phyloP scores from a whole-genome alignment of 2,888 invertebrate genomes.

The Unio pictorum region DNA sequence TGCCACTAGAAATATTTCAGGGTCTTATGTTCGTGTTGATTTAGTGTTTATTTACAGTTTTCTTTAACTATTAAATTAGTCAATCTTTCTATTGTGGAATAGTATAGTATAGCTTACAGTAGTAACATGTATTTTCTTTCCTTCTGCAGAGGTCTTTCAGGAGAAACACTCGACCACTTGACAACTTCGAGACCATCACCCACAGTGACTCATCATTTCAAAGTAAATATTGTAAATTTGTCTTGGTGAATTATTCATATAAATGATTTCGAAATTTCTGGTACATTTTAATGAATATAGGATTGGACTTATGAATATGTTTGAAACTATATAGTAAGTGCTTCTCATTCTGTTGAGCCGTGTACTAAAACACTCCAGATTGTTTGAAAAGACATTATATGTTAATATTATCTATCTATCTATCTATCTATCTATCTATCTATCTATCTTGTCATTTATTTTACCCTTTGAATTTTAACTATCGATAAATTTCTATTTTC shows the following conservation, averaged over 20 bases:
- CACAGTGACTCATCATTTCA: conserved; percentile 51
- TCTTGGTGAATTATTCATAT: background rate
- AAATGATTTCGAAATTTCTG: no score
- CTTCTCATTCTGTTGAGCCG: no score
- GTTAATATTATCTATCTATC: no score
- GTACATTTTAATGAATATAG: no score
- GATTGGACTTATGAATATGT: no score
- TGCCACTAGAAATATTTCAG: no score
- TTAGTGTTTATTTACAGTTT: background rate
- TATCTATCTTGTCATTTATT: no score
- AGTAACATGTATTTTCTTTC: background rate
- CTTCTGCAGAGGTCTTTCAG: conserved; percentile 25
- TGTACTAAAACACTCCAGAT: background rate
- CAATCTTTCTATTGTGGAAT: background rate
- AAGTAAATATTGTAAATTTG: conserved; percentile 30
- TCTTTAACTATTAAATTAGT: background rate
- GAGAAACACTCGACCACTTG: conserved; percentile 37
- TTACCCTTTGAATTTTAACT: no score
- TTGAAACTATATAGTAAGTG: no score
- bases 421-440: no score
- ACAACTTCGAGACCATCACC: conserved; percentile 29
- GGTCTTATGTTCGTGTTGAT: background rate
- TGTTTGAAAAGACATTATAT: background rate
- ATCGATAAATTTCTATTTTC: conserved; percentile 12
- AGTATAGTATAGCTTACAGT: background rate